These are phyloP conservation scores for Zingel zingel DNA, from an alignment of 2,113 vertebrate species.

Conservation along the genomic window DNA sequence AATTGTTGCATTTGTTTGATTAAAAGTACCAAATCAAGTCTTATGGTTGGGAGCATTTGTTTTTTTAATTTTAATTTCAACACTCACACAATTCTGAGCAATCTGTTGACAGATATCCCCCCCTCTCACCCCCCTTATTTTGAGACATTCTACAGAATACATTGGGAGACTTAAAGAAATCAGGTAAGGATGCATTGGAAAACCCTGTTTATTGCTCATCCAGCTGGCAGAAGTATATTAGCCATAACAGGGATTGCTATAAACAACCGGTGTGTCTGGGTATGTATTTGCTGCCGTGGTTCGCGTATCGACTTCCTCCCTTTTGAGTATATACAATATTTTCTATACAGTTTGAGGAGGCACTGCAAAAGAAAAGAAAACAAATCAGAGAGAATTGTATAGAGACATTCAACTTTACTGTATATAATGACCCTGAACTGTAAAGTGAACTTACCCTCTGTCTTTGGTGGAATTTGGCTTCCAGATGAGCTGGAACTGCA, in stretches of 20 bases:
- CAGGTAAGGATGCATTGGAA: conserved; percentile 6
- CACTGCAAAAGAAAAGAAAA: conserved; percentile 67
- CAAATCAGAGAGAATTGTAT: not conserved
- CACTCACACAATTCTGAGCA: not conserved
- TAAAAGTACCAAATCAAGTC: conserved; percentile 12
- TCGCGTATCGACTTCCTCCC: conserved; percentile 19
- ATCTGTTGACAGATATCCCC: not conserved
- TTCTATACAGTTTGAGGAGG: conserved; percentile 83
- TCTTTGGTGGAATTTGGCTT: conserved; percentile 79
- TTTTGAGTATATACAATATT: not conserved
- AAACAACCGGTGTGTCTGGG: not conserved
- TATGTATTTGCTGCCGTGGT: conserved; percentile 5
- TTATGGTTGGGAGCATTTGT: not conserved
- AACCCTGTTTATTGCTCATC: conserved; percentile 40
- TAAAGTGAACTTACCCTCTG: conserved; percentile 74
- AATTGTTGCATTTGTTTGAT: conserved; percentile 5
- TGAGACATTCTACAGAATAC: conserved; percentile 15
- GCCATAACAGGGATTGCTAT: conserved; percentile 25
- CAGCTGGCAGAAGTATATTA: conserved; percentile 21
- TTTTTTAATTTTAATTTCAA: not conserved
- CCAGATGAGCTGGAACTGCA: conserved; percentile 76
- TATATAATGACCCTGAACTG: not conserved
- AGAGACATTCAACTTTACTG: not conserved
- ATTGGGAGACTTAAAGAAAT: not conserved
- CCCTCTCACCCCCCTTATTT: not conserved